Evolutionary conservation across 2,113 vertebrate species (phyloP).

Genomic region (Triplophysa dalaica): DNA sequence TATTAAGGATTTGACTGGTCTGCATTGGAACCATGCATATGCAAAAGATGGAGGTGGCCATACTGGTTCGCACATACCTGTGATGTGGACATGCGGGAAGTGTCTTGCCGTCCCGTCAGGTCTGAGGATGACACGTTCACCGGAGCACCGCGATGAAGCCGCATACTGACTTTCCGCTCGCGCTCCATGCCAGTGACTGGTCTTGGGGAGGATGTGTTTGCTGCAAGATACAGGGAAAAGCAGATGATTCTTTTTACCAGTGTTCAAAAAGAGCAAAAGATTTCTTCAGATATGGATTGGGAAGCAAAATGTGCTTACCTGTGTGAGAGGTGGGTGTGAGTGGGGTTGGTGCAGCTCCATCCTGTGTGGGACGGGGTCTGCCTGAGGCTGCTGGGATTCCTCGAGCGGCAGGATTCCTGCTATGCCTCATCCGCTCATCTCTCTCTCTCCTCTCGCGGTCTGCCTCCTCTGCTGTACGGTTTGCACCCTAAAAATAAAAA

Average conservation of each 20-base stretch:
- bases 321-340: conserved; percentile 93
- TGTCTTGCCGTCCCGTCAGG: conserved; percentile 90
- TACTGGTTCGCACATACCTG: conserved; percentile 64
- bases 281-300: neutral
- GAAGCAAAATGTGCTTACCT: conserved; percentile 66
- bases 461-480: conserved; percentile 86
- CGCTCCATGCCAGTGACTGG: conserved; percentile 88
- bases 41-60: too few relatives aligned
- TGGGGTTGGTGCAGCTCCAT: conserved; percentile 83
- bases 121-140: conserved; percentile 93
- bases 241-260: neutral
- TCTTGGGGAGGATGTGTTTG: conserved; percentile 85
- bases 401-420: conserved; percentile 83
- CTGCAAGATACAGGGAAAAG: conserved; percentile 61
- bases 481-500: conserved; percentile 79
- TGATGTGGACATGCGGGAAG: conserved; percentile 95
- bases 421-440: conserved; percentile 87
- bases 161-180: conserved; percentile 95
- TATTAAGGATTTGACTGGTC: too few relatives aligned
- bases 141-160: conserved; percentile 89
- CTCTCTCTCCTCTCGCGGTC: conserved; percentile 89
- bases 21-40: too few relatives aligned
- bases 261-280: neutral
- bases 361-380: conserved; percentile 83
- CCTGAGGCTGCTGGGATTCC: conserved; percentile 88